These are phyloP conservation scores for Cremastinae sp. DNA, from an alignment of 2,888 invertebrate species.

Conservation along the genomic window DNA sequence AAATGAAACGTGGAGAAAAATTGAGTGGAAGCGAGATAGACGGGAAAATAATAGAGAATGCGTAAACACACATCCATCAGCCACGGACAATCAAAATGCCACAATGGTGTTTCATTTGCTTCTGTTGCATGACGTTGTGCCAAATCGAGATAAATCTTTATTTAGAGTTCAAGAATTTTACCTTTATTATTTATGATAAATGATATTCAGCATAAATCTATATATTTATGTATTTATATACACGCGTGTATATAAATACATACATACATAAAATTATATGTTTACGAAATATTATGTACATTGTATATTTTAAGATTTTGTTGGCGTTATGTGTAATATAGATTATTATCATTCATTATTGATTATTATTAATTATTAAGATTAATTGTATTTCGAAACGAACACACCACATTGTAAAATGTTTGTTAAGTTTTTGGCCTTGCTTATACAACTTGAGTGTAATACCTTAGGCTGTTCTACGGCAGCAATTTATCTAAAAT, in stretches of 20 bases:
- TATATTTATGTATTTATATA: constrained; percentile 53
- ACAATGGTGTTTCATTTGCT: constrained; percentile 74
- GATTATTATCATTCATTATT: constrained; percentile 54
- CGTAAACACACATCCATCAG: constrained; percentile 70
- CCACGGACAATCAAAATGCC: constrained; percentile 78
- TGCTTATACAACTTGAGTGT: constrained; percentile 78
- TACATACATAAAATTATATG: constrained; percentile 51
- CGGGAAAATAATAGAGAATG: constrained; percentile 58
- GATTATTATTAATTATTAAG: constrained; percentile 58
- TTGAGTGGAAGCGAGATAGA: constrained; percentile 30
- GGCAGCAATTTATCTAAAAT: constrained; percentile 77
- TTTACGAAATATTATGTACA: constrained; percentile 56
- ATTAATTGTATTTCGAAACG: constrained; percentile 67
- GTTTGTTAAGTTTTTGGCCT: constrained; percentile 81
- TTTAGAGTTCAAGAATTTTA: constrained; percentile 58
- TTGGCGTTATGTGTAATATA: constrained; percentile 71
- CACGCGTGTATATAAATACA: constrained; percentile 38
- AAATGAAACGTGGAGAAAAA: constrained; percentile 43
- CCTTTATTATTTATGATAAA: constrained; percentile 62
- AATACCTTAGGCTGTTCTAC: constrained; percentile 79
- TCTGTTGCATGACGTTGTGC: constrained; percentile 77
- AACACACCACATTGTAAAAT: constrained; percentile 76
- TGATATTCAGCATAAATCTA: constrained; percentile 53
- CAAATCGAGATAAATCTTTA: constrained; percentile 68
- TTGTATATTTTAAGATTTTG: constrained; percentile 72